Percentiles rank a stretch among this genome's conserved stretches.
phyloP scores from a whole-genome alignment of 2,113 vertebrate species.

The Damaliscus lunatus region DNA sequence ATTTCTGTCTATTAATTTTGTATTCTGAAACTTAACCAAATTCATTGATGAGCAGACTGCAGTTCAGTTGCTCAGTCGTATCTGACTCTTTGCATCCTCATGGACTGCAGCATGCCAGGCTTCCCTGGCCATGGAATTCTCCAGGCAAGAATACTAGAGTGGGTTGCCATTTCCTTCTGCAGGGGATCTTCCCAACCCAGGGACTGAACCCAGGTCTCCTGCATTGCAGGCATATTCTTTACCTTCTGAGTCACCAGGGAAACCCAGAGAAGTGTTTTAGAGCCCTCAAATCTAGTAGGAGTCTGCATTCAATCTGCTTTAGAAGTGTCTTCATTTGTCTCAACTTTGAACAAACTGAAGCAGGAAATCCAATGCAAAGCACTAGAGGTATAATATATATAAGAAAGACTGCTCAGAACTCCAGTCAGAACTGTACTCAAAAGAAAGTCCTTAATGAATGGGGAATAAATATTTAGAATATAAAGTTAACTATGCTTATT shows the following conservation, averaged over 20 bases:
- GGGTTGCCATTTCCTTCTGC: not conserved
- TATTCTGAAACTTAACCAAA: not conserved
- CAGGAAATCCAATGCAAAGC: not conserved
- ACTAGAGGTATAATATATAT: not conserved
- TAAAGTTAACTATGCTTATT: not conserved
- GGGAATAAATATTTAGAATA: not conserved
- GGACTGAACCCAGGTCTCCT: not conserved
- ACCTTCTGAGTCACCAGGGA: not conserved
- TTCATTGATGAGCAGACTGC: not conserved
- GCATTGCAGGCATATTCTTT: not conserved
- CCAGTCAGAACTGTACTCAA: not conserved
- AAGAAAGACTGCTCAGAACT: not conserved
- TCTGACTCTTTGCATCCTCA: not conserved
- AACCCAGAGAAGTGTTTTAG: not conserved
- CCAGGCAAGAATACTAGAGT: not conserved
- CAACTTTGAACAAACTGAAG: not conserved
- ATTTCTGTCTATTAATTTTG: not conserved
- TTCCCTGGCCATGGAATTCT: not conserved
- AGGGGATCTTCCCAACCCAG: not conserved
- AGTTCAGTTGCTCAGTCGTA: not conserved
- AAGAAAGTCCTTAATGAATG: not conserved
- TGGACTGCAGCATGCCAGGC: not conserved
- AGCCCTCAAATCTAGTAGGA: not conserved
- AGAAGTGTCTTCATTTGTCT: not conserved
- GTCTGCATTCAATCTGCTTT: not conserved